Base-by-base conservation (phyloP, 2,888 invertebrate species). In the Lepidochrysops patricia region DNA sequence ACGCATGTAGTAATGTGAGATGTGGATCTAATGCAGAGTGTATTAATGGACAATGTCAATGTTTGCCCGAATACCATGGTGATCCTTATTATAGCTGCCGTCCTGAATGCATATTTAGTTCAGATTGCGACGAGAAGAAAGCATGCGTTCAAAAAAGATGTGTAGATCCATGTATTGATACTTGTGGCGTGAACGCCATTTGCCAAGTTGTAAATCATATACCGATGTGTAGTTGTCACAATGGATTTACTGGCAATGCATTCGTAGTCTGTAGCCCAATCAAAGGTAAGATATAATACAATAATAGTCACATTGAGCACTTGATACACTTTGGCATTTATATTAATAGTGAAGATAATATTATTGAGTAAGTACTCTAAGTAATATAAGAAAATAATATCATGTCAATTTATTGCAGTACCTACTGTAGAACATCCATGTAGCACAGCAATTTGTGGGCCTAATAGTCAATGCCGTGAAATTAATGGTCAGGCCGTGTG, bases 131-230 rank as follows among this genome's bases (percentile, higher is more conserved):
- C 0, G 79, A 90, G 62, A 85, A 91, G 68, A 92, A 90, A 70
- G 93, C 95, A 57, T 97, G 96, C 74, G 87, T 94, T 34, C 91
- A 92, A 73, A 92, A 92, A 71, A 94, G 94, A 82, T 96, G 96
- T 75, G 77, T 90, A 4, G 93, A 95, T 75, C 95, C 95, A 4
- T 95, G 95, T 69, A 85, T 90, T 37, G 92, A 92, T 62, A 93
- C 93, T 13, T 94, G 96, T 79, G 95, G 94, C 32, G 86, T 90
- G 72, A 89, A 87, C 70, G 91, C 92, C 37, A 66, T 87, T 61
- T 92, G 92, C 67, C 87, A 86, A 70, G 92, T 93, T 1, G 82
- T 92, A 4, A 93, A 93, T 70, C 93, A 94, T 68, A 91, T 94
- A 63, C 92, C 93, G 1, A 92, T 92, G 82, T 93, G 93, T 70